Evolutionary conservation across 2,113 vertebrate genomes (phyloP).

Genomic region (Numida meleagris): DNA sequence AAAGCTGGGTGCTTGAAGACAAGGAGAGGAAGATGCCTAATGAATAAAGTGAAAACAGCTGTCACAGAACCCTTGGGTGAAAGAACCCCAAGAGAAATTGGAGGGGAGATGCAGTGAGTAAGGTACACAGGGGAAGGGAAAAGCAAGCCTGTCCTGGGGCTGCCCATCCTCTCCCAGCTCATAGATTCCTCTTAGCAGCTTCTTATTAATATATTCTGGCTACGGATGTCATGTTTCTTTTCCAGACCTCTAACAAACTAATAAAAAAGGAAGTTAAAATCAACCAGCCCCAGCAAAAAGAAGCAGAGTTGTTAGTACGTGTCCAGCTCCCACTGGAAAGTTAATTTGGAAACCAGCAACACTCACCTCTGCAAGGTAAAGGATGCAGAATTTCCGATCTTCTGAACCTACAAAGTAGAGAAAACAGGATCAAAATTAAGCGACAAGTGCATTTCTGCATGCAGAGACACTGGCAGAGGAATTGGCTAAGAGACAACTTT

Average conservation of each 20-base stretch:
- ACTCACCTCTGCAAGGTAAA: constrained; percentile 87
- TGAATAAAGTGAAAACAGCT: neutral
- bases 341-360: neutral
- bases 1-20: neutral
- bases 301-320: neutral
- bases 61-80: neutral
- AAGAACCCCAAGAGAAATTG: neutral
- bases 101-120: neutral
- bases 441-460: constrained; percentile 1
- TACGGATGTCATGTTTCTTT: rapidly evolving
- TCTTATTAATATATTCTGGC: neutral
- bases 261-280: neutral
- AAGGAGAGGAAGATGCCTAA: neutral
- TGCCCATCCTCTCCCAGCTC: neutral
- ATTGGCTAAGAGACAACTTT: neutral
- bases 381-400: constrained; percentile 86
- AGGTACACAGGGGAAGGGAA: neutral
- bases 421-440: neutral
- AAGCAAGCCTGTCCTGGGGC: neutral
- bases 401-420: constrained; percentile 75
- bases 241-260: neutral
- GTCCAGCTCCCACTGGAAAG: neutral
- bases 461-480: neutral
- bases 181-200: neutral
- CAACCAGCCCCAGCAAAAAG: neutral